Evolutionary conservation across 1,140 invertebrate species (phyloP).

Genomic region (Phthorimaea operculella): DNA sequence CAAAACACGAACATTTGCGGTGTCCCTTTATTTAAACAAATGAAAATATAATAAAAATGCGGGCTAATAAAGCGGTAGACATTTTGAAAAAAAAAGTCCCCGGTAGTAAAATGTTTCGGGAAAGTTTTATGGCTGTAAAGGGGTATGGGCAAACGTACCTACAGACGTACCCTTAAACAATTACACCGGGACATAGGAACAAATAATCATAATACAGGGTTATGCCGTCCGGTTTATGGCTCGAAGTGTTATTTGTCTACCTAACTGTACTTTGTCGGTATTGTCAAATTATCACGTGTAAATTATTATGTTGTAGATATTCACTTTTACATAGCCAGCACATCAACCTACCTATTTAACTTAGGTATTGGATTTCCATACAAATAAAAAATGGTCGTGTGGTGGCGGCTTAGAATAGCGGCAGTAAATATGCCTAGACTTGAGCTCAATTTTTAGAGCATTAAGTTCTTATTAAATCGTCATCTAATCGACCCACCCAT

Average conservation of each 20-base stretch:
- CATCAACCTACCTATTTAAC: no score
- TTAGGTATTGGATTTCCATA: no score
- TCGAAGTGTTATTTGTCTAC: constrained; percentile 14
- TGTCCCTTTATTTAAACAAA: constrained; percentile 13
- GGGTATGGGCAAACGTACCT: constrained; percentile 30
- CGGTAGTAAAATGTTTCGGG: constrained; percentile 37
- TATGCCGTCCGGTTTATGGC: constrained; percentile 7
- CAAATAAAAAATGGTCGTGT: no score
- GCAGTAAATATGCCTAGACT: no score
- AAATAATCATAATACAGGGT: no score
- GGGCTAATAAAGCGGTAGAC: neutral
- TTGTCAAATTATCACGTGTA: no score
- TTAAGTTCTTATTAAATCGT: no score
- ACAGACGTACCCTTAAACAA: constrained; percentile 41
- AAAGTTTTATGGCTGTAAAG: constrained; percentile 59
- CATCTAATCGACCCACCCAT: no score
- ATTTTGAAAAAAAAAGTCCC: constrained; percentile 25
- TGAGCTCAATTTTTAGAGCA: no score
- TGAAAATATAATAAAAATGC: neutral
- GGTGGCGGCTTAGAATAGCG: no score
- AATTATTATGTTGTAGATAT: no score
- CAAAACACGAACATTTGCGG: constrained; percentile 7
- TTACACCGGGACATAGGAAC: constrained; percentile 16
- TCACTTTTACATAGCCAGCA: no score
- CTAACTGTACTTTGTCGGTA: neutral